phyloP scores from a whole-genome alignment of 1,140 invertebrate species.

The Ylistrum balloti region DNA sequence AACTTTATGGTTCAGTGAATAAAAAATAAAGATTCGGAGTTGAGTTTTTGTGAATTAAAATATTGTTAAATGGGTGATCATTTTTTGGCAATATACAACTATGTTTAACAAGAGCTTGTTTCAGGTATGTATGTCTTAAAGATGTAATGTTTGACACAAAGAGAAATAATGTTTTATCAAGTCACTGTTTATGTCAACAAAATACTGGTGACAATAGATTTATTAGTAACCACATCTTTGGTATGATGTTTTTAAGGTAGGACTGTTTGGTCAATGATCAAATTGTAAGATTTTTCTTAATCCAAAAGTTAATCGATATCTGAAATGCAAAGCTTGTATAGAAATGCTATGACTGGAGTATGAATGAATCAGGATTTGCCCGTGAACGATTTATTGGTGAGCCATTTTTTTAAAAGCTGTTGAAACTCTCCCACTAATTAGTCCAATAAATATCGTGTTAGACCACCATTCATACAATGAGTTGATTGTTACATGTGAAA shows the following conservation, averaged over 20 bases:
- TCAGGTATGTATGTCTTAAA: too few species aligned
- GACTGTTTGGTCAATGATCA: background rate
- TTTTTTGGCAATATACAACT: too few species aligned
- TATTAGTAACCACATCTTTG: too few species aligned
- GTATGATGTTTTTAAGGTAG: background rate
- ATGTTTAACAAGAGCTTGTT: too few species aligned
- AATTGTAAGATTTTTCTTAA: background rate
- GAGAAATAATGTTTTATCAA: too few species aligned
- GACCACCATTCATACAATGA: background rate
- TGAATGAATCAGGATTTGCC: background rate
- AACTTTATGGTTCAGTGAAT: too few species aligned
- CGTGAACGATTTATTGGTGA: background rate
- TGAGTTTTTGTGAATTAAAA: too few species aligned
- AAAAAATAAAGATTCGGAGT: too few species aligned
- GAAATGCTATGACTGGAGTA: background rate
- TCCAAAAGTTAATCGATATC: background rate
- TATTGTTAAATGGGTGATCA: too few species aligned
- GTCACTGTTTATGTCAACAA: too few species aligned
- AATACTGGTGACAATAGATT: too few species aligned
- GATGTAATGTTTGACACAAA: too few species aligned
- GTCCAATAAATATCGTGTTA: slow-evolving; percentile 5
- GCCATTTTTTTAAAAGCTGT: background rate
- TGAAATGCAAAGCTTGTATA: background rate
- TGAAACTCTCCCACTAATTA: background rate
- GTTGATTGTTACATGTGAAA: slow-evolving; percentile 33